Conservation (phyloP, 2,888 invertebrate species). For the Nemotelus nigrinus region DNA sequence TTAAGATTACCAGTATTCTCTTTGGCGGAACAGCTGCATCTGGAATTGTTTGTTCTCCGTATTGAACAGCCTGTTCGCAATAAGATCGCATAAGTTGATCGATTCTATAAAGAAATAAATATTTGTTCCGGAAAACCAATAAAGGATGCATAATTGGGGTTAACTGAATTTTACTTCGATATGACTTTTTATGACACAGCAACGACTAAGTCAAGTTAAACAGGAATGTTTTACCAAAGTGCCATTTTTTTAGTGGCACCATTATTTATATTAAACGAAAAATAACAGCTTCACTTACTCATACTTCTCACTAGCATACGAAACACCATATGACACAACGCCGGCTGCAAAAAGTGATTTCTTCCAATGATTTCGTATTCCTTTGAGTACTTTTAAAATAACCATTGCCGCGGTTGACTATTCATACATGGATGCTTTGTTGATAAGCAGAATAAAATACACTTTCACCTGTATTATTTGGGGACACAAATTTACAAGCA, state of each 20-base stretch:
- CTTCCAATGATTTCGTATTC: slow-evolving; percentile 78
- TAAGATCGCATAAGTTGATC: slow-evolving; percentile 80
- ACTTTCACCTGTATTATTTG: too few species aligned
- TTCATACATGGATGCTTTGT: slow-evolving; percentile 13
- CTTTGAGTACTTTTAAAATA: slow-evolving; percentile 31
- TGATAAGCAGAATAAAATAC: too few species aligned
- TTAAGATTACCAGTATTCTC: slow-evolving; percentile 86
- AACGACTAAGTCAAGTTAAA: too few species aligned
- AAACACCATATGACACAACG: slow-evolving; percentile 75
- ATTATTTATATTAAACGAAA: too few species aligned
- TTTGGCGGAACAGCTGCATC: slow-evolving; percentile 71
- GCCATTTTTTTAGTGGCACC: too few species aligned
- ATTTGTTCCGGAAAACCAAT: too few species aligned
- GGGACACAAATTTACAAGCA: too few species aligned
- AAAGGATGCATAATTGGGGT: too few species aligned
- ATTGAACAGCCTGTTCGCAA: slow-evolving; percentile 79
- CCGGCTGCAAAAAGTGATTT: slow-evolving; percentile 79
- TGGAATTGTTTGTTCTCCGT: slow-evolving; percentile 72
- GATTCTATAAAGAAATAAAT: slow-evolving; percentile 69
- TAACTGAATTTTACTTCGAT: too few species aligned
- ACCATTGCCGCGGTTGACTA: slow-evolving; percentile 3
- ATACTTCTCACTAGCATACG: slow-evolving; percentile 75
- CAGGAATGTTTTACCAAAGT: too few species aligned
- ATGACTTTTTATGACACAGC: too few species aligned
- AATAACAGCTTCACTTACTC: slow-evolving; percentile 69